These are phyloP conservation scores for Umimayanthus chanpuru DNA, from an alignment of 92 coral and sea anemone genomes.

Conservation along the genomic window DNA sequence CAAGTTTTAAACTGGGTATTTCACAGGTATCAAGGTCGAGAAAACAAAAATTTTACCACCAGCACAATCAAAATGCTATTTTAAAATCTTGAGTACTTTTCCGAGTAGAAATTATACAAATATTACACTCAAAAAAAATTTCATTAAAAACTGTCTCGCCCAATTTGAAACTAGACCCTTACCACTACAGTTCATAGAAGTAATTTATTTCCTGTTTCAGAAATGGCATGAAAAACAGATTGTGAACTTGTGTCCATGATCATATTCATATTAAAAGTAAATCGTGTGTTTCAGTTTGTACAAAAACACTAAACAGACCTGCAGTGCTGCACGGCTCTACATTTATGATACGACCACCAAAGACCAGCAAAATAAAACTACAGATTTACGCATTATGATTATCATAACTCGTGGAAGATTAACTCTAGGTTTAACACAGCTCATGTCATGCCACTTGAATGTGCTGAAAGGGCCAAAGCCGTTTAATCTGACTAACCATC, in stretches of 20 bases:
- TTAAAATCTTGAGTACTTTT: too few species aligned
- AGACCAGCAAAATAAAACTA: neutral
- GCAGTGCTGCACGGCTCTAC: too few species aligned
- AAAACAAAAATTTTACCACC: too few species aligned
- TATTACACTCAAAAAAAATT: too few species aligned
- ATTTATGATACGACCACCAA: neutral
- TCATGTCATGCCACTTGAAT: neutral
- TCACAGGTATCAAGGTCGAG: too few species aligned
- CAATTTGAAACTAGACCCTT: neutral
- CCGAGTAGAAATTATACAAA: too few species aligned
- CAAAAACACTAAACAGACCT: neutral
- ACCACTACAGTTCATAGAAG: neutral
- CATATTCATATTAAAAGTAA: too few species aligned
- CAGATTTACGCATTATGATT: neutral
- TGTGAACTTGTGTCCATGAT: too few species aligned
- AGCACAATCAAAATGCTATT: too few species aligned
- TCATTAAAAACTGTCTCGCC: neutral
- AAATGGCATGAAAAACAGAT: too few species aligned
- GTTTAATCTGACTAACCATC: constrained; percentile 61
- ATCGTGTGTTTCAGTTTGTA: too few species aligned
- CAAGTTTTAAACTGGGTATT: too few species aligned
- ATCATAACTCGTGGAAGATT: neutral
- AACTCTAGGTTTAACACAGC: neutral
- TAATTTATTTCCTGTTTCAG: neutral
- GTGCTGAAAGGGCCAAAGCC: constrained; percentile 25